These are phyloP conservation scores for Oconnorella tubifera DNA, from an alignment of 2,888 invertebrate genomes.

Conservation along the genomic window DNA sequence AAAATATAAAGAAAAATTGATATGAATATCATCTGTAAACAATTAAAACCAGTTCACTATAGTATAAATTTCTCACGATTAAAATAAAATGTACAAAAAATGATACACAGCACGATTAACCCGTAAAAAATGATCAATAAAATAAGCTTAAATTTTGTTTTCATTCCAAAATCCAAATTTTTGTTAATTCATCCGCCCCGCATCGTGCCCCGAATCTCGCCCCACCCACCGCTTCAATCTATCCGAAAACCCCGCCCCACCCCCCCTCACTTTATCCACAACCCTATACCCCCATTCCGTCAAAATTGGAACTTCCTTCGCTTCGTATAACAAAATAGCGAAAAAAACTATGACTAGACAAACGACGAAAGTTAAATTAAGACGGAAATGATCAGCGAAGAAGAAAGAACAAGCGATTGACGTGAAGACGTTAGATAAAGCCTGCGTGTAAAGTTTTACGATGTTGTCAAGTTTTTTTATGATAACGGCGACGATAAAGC, in stretches of 20 bases:
- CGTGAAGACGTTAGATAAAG: constrained; percentile 26
- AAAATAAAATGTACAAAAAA: too few species aligned
- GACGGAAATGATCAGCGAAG: constrained; percentile 27
- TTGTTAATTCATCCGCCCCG: too few species aligned
- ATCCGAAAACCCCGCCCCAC: background rate
- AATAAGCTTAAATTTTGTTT: too few species aligned
- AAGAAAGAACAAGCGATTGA: constrained; percentile 24
- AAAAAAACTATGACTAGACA: constrained; percentile 22
- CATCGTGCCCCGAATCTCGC: too few species aligned
- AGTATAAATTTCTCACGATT: too few species aligned
- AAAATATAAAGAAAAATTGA: too few species aligned
- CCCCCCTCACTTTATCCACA: background rate
- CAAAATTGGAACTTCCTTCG: constrained; percentile 1
- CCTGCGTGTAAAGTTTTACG: constrained; percentile 31
- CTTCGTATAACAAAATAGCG: constrained; percentile 26
- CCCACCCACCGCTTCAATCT: background rate
- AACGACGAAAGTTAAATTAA: constrained; percentile 19
- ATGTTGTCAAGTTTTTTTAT: constrained; percentile 32
- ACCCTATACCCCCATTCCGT: too few species aligned
- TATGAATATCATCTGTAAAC: too few species aligned
- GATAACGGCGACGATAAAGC: constrained; percentile 24
- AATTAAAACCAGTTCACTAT: too few species aligned
- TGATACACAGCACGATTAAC: too few species aligned
- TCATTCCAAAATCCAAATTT: too few species aligned
- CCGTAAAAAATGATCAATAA: too few species aligned